Evolutionary conservation across 2,797 vertebrate species (phyloP).

Genomic region (Rhinoraja longicauda): DNA sequence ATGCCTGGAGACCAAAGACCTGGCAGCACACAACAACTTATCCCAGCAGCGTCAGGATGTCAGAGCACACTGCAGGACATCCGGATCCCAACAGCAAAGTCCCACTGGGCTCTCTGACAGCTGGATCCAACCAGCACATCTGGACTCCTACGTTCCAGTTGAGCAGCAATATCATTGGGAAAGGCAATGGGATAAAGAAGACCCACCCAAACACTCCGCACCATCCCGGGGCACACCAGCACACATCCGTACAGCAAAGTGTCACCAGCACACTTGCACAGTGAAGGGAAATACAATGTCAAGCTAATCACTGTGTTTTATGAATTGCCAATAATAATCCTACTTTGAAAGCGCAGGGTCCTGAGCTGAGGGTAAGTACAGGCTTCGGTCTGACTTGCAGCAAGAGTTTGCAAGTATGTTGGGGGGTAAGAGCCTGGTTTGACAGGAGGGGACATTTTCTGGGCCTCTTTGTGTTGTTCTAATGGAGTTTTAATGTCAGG

Average conservation of each 20-base stretch:
- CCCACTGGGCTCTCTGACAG: too few species aligned
- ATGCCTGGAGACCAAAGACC: too few species aligned
- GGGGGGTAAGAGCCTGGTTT: neutral
- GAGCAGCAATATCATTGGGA: too few species aligned
- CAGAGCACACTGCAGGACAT: too few species aligned
- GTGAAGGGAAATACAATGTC: neutral
- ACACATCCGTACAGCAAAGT: neutral
- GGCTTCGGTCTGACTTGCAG: neutral
- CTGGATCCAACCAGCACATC: too few species aligned
- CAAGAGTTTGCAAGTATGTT: neutral
- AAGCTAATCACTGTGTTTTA: neutral
- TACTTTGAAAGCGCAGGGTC: neutral
- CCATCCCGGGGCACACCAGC: too few species aligned
- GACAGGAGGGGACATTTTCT: conserved; percentile 7
- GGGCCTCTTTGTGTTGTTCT: neutral
- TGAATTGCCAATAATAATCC: neutral
- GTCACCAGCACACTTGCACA: neutral
- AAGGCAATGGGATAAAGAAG: too few species aligned
- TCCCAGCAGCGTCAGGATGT: too few species aligned
- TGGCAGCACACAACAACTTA: too few species aligned
- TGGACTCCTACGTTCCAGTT: too few species aligned
- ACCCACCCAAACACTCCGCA: too few species aligned
- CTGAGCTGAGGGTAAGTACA: neutral
- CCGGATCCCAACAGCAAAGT: too few species aligned
- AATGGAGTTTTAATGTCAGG: conserved; percentile 37